A percentile compares a stretch with the other conserved stretches of the same genome.
Evolutionary conservation across 2,888 invertebrate genomes (phyloP).

Genomic region (Patella ulyssiponensis): DNA sequence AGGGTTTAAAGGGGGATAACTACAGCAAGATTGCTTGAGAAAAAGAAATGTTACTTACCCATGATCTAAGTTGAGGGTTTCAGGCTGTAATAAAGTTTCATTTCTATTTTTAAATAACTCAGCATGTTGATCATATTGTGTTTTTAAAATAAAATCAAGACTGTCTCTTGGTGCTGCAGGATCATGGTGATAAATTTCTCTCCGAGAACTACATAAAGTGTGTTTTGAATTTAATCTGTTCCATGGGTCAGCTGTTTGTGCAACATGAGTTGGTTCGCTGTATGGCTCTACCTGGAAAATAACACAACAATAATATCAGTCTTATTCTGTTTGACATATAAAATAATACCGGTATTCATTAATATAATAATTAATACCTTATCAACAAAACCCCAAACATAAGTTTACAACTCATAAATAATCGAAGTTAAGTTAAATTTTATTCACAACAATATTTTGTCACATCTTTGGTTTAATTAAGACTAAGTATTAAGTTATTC

Average conservation of each 20-base stretch:
- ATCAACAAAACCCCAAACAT: too few relatives aligned
- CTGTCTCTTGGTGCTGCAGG: conserved; percentile 70
- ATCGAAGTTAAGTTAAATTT: too few relatives aligned
- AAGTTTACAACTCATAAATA: too few relatives aligned
- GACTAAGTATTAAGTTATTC: too few relatives aligned
- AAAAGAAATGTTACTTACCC: conserved; percentile 54
- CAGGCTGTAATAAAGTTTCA: conserved; percentile 68
- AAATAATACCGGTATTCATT: too few relatives aligned
- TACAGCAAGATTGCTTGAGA: too few relatives aligned
- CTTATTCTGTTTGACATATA: too few relatives aligned
- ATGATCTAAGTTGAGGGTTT: conserved; percentile 66
- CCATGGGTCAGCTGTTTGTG: conserved; percentile 69
- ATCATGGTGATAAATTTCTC: conserved; percentile 67
- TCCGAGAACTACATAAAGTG: conserved; percentile 66
- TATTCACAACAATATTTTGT: too few relatives aligned
- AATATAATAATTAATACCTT: too few relatives aligned
- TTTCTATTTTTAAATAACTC: conserved; percentile 65
- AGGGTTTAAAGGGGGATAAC: not conserved
- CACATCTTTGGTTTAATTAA: too few relatives aligned
- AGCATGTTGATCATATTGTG: conserved; percentile 70
- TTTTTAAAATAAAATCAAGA: conserved; percentile 71
- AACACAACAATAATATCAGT: not conserved
- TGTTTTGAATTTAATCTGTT: conserved; percentile 62
- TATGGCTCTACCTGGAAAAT: conserved; percentile 60
- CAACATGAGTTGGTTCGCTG: conserved; percentile 62